Conservation (phyloP, 2,797 vertebrate species). For the Decapterus maruadsi region DNA sequence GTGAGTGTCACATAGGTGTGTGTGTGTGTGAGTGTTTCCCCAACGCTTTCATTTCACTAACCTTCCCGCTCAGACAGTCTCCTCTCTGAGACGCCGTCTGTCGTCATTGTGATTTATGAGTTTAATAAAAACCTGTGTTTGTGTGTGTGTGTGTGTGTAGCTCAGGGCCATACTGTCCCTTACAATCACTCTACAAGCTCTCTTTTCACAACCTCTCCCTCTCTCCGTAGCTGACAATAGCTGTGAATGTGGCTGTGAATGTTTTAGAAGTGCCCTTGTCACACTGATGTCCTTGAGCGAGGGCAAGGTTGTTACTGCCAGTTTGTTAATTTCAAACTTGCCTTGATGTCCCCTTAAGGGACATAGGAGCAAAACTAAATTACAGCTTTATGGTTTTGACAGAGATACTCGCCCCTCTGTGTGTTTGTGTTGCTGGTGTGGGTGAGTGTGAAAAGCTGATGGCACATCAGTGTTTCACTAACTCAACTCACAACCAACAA, state of each 20-base stretch:
- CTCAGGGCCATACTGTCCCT: slow-evolving; percentile 82
- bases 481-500: slow-evolving; percentile 47
- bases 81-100: slow-evolving; percentile 78
- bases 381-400: slow-evolving; percentile 72
- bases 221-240: slow-evolving; percentile 77
- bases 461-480: slow-evolving; percentile 48
- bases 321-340: slow-evolving; percentile 80
- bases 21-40: slow-evolving; percentile 38
- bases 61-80: slow-evolving; percentile 80
- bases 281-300: slow-evolving; percentile 80
- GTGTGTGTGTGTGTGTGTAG: slow-evolving; percentile 58
- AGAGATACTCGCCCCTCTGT: slow-evolving; percentile 52
- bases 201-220: slow-evolving; percentile 76
- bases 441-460: slow-evolving; percentile 51
- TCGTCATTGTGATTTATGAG: slow-evolving; percentile 84
- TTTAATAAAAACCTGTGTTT: slow-evolving; percentile 80
- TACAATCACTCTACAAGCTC: slow-evolving; percentile 80
- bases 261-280: slow-evolving; percentile 80
- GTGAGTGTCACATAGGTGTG: slow-evolving; percentile 36
- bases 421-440: slow-evolving; percentile 42
- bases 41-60: slow-evolving; percentile 73
- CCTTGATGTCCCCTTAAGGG: slow-evolving; percentile 78
- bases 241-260: slow-evolving; percentile 78
- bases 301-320: slow-evolving; percentile 77
- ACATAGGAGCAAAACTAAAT: slow-evolving; percentile 72